Evolutionary conservation across 2,797 vertebrate genomes (phyloP), one percentile per base, ranked within the genome.

Genomic region (Peromyscus attwateri): DNA sequence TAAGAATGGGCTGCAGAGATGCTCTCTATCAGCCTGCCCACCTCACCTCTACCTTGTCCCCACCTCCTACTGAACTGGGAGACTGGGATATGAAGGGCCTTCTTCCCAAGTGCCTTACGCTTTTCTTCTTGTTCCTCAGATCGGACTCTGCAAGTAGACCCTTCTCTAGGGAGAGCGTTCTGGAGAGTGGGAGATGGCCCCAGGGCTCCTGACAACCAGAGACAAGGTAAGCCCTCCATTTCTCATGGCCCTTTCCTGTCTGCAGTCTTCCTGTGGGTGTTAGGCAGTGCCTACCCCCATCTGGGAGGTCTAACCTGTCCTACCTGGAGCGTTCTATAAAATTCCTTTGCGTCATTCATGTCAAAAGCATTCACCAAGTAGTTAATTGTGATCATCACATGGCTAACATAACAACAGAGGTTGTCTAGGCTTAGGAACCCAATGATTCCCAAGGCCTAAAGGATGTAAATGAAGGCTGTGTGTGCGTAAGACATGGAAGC

Each of bases 171-270:
- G 92, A 89, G 92, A 93, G 3, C 12, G 52, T 80, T 70, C 37
- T 23, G 3, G 46, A 71, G 29, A 88, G 66, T 70, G 90, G 60
- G 73, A 85, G 37, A 94, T 89, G 96, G 82, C 73, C 29, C 95
- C 87, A 29, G 92, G 66, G 52, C 79, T 85, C 90, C 95, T 95
- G 82, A 91, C 60, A 31, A n/a, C 68, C 68, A 88, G 85, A 40
- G n/a, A 57, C 34, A 43, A 94, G 87, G 94, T 96, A 25, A 96
- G 92, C 85, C 23, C 37, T 76, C 85, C 87, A 46, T 93, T 70
- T 81, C 25, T 73, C 80, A 40, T 81, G 46, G n/a, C 13, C 37
- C 7, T 34, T 77, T 62, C 57, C 34, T 68, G n/a, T 55, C 46
- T 62, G 27, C 21, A 77, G 57, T 37, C 25, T 64, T 29, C 25